Evolutionary conservation across 2,888 invertebrate genomes (phyloP), one percentile per base, ranked within the genome.

Genomic region (Spatulosminthurus flaviceps): DNA sequence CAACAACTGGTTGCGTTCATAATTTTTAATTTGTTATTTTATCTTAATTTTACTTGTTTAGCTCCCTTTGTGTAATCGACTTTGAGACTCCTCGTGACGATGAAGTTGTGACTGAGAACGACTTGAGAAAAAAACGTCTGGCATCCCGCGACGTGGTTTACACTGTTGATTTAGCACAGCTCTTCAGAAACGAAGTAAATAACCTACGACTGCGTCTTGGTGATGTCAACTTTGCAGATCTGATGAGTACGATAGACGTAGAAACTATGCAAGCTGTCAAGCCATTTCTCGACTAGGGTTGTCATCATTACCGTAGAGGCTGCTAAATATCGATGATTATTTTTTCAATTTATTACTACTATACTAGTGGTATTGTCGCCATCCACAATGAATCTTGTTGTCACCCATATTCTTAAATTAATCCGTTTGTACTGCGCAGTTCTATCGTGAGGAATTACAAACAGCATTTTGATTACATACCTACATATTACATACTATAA

Each of bases 91-190:
- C 69, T 5, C 78, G 83, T 11, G 90, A 90, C 83, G 88, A 89
- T 29, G 89, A 89, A 78, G 90, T 90, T 80, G 92, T 92, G 86
- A 92, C 92, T 43, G 92, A 93, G 86, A 95, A 95, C 87, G 94
- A 93, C 85, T 90, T 90, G 86, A 90, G 96, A 42, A 90, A 92
- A 73, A 92, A 91, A 86, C 90, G 91, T 86, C 89, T 94, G 43
- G 90, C 92, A 75, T 89, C 91, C 71, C 89, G 90, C 77, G 96
- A 97, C 89, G 94, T 95, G 42, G 93, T 96, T 24, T 93, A 94
- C 87, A 92, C 91, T 77, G 91, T 94, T 66, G 92, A 93, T 80
- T 89, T 96, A 77, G 87, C 88, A 81, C 87, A 87, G 42, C 88
- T 87, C 82, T 86, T 89, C 51, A 81, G 83, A 26, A 83, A 83